A percentile compares a stretch with the other conserved stretches of the same genome.
Conservation (phyloP, 2,797 vertebrate genomes). For the Phylloscopus collybita region DNA sequence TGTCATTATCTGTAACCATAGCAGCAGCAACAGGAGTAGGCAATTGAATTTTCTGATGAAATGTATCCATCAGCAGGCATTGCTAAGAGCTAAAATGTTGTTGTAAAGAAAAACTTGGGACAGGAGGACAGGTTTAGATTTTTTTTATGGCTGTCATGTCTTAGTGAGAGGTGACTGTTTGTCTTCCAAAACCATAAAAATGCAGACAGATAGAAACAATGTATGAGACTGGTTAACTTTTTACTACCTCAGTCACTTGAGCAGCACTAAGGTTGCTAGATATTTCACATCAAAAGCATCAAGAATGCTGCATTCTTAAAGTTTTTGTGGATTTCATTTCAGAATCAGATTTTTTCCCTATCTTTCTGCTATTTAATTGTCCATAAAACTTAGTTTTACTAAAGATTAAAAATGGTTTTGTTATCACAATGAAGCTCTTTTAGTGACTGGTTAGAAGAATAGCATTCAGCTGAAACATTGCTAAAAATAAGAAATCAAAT, state of each 20-base stretch:
- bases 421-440: not conserved
- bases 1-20: not conserved
- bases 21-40: not conserved
- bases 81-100: not conserved
- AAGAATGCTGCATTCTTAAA: not conserved
- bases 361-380: not conserved
- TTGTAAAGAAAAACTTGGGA: not conserved
- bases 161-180: not conserved
- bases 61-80: not conserved
- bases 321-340: not conserved
- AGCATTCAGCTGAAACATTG: not conserved
- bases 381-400: not conserved
- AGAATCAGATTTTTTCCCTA: not conserved
- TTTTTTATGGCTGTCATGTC: not conserved
- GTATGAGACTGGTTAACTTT: not conserved
- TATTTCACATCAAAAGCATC: not conserved
- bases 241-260: not conserved
- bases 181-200: not conserved
- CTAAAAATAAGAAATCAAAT: not conserved
- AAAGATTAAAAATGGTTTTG: not conserved
- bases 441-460: not conserved
- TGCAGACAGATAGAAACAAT: not conserved
- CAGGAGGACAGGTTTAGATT: not conserved
- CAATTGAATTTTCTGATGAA: constrained; percentile 6
- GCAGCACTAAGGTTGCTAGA: not conserved